These are phyloP conservation scores for Molanna angustata DNA, from an alignment of 2,888 invertebrate species.

Conservation along the genomic window DNA sequence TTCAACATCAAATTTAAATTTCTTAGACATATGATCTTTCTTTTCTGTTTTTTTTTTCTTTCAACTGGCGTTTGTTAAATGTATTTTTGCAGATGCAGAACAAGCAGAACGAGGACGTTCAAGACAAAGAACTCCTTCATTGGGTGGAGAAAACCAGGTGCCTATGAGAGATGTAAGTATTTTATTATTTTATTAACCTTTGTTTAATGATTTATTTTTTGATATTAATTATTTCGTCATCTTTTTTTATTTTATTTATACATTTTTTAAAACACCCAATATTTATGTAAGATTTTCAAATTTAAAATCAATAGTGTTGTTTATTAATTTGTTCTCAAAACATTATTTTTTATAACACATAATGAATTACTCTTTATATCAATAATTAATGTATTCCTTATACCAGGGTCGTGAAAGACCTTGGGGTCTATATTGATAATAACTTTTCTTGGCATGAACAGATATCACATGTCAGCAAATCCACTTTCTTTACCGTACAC, in stretches of 20 bases:
- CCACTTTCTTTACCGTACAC: too few species aligned
- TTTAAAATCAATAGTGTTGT: neutral
- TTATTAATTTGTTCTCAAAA: neutral
- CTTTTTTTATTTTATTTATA: neutral
- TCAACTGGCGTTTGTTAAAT: neutral
- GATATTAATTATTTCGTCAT: neutral
- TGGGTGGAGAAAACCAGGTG: slow-evolving; percentile 28
- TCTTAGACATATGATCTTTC: too few species aligned
- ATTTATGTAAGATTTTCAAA: neutral
- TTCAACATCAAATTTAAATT: too few species aligned
- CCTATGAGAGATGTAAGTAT: slow-evolving; percentile 29
- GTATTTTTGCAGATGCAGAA: slow-evolving; percentile 5
- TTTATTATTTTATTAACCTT: neutral
- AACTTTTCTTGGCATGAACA: too few species aligned
- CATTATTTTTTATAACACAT: neutral
- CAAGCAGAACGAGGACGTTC: slow-evolving; percentile 20
- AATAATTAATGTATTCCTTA: too few species aligned
- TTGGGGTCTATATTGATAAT: too few species aligned
- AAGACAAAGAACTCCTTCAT: slow-evolving; percentile 29
- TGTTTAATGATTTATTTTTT: neutral
- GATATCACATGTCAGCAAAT: too few species aligned
- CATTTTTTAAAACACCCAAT: neutral
- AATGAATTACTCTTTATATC: too few species aligned
- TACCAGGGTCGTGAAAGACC: too few species aligned
- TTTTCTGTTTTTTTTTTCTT: too few species aligned